These are phyloP conservation scores for Hybognathus amarus DNA, from an alignment of 2,797 vertebrate genomes.

Conservation along the genomic window DNA sequence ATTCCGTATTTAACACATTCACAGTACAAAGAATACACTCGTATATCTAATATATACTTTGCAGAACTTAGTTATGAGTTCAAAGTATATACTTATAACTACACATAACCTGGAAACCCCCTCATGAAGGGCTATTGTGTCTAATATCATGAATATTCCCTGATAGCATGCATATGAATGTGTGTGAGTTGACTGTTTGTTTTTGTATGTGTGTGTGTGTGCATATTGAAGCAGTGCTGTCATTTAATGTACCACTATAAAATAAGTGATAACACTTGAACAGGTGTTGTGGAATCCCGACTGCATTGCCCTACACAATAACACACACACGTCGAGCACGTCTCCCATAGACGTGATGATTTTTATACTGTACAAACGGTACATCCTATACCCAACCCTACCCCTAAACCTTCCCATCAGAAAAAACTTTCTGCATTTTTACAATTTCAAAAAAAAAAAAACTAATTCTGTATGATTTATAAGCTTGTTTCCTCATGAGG, in stretches of 20 bases:
- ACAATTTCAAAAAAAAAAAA: no score
- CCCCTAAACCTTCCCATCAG: no score
- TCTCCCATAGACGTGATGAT: no score
- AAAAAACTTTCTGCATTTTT: no score
- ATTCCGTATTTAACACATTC: constrained; percentile 23
- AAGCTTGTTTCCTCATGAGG: no score
- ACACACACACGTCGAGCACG: no score
- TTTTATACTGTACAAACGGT: no score
- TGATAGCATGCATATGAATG: constrained; percentile 42
- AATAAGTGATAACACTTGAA: constrained; percentile 52
- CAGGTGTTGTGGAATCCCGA: constrained; percentile 61
- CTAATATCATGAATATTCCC: neutral
- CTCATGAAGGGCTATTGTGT: neutral
- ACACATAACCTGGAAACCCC: constrained; percentile 29
- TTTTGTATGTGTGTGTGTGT: constrained; percentile 26
- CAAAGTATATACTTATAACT: neutral
- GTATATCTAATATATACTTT: neutral
- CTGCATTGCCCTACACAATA: constrained; percentile 25
- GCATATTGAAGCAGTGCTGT: constrained; percentile 1
- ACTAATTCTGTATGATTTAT: no score
- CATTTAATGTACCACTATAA: constrained; percentile 45
- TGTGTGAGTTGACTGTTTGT: constrained; percentile 35
- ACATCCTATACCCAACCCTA: no score
- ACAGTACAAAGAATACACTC: constrained; percentile 1
- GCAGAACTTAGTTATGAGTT: neutral